Evolutionary conservation across 2,113 vertebrate species (phyloP).

Genomic region (Antechinus stuartii): DNA sequence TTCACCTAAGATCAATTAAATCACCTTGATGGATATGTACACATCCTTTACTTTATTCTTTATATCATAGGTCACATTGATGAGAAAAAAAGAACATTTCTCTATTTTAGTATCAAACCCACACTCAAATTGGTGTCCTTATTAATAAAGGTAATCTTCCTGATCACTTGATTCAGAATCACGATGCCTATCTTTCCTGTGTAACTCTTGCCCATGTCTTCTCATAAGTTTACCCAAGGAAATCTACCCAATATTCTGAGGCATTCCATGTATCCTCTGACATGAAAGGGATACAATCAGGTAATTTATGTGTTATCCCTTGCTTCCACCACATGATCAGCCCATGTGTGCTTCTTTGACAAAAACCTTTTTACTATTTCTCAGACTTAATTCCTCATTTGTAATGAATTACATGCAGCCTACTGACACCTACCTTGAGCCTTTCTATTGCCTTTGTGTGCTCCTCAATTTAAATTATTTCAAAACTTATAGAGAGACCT

Average conservation of each 20-base stretch:
- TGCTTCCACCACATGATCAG: not conserved
- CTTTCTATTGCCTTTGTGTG: not conserved
- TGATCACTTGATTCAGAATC: not conserved
- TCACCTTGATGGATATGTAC: not conserved
- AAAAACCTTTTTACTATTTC: not conserved
- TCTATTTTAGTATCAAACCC: not conserved
- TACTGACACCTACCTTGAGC: not conserved
- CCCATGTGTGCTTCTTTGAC: not conserved
- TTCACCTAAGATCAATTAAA: not conserved
- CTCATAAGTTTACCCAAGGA: not conserved
- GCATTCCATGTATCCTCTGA: not conserved
- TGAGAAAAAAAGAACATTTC: not conserved
- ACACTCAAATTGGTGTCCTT: not conserved
- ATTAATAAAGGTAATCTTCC: not conserved
- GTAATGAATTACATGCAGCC: not conserved
- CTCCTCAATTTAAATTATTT: not conserved
- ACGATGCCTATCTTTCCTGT: not conserved
- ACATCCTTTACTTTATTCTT: constrained; percentile 7
- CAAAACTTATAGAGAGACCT: not conserved
- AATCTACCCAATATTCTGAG: not conserved
- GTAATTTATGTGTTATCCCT: not conserved
- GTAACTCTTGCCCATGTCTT: not conserved
- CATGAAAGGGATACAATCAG: not conserved
- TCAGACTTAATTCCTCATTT: not conserved
- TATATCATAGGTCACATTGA: constrained; percentile 1